phyloP scores from a whole-genome alignment of 37 sponge, comb jelly and placozoan genomes.

The Hexactinellida sp. region DNA sequence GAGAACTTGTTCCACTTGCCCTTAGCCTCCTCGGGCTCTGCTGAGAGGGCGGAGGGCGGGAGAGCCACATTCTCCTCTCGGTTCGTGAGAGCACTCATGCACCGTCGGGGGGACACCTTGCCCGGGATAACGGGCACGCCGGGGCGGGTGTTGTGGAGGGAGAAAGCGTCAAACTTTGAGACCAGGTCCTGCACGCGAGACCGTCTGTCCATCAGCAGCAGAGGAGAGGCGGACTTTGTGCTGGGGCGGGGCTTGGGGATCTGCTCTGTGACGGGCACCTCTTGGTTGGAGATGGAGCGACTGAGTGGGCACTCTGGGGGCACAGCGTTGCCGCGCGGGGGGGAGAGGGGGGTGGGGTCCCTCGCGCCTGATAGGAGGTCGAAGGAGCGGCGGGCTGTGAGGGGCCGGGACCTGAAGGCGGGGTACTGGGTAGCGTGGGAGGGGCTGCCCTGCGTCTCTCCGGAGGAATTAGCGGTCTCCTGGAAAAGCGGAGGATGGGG shows the following conservation, averaged over 20 bases:
- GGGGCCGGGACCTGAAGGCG: neutral
- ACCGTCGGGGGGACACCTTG: neutral
- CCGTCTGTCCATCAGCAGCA: neutral
- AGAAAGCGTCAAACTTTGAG: conserved; percentile 5
- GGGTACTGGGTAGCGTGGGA: neutral
- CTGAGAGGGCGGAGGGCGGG: neutral
- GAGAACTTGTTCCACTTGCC: neutral
- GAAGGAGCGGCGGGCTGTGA: neutral
- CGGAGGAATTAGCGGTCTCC: neutral
- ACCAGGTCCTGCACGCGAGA: conserved; percentile 1
- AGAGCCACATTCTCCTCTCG: neutral
- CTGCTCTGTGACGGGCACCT: neutral
- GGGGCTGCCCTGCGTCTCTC: neutral
- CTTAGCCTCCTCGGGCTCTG: neutral
- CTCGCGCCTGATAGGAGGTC: neutral
- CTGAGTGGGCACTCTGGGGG: neutral
- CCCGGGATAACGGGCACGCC: neutral
- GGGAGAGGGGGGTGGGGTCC: neutral
- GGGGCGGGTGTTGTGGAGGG: neutral
- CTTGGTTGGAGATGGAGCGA: neutral
- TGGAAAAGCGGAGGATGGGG: neutral
- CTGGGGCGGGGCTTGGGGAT: neutral
- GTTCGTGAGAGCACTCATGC: neutral
- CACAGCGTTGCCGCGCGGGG: neutral
- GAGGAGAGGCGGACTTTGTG: neutral